phyloP scores from a whole-genome alignment of 2,797 vertebrate species.

The Lepilemur ruficaudatus region DNA sequence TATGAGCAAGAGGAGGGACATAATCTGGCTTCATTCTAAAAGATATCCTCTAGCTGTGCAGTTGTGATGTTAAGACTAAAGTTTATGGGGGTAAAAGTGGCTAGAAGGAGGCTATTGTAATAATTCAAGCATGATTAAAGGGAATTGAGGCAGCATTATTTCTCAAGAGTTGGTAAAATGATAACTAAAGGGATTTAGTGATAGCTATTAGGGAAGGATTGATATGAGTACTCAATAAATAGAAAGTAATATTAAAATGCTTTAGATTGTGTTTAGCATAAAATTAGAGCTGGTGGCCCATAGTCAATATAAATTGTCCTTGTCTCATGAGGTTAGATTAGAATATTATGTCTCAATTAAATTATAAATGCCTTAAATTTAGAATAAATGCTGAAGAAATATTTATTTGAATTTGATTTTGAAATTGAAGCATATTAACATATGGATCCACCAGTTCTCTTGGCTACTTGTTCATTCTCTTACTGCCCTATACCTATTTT shows the following conservation, averaged over 20 bases:
- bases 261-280: background rate
- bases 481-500: background rate
- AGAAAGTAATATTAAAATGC: background rate
- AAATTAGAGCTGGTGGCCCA: background rate
- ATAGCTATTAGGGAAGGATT: background rate
- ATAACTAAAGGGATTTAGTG: background rate
- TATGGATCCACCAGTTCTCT: background rate
- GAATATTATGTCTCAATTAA: background rate
- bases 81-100: background rate
- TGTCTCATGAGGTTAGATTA: background rate
- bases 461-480: background rate
- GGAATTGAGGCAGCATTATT: background rate
- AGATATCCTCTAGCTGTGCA: background rate
- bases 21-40: background rate
- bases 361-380: background rate
- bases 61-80: background rate
- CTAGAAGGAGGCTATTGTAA: background rate
- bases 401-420: conserved; percentile 17
- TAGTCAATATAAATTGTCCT: background rate
- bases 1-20: background rate
- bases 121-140: background rate
- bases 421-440: background rate
- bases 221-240: background rate
- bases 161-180: background rate
- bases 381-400: background rate